These are phyloP conservation scores for Chlorops oryzae DNA, from an alignment of 1,140 invertebrate genomes.

Conservation along the genomic window DNA sequence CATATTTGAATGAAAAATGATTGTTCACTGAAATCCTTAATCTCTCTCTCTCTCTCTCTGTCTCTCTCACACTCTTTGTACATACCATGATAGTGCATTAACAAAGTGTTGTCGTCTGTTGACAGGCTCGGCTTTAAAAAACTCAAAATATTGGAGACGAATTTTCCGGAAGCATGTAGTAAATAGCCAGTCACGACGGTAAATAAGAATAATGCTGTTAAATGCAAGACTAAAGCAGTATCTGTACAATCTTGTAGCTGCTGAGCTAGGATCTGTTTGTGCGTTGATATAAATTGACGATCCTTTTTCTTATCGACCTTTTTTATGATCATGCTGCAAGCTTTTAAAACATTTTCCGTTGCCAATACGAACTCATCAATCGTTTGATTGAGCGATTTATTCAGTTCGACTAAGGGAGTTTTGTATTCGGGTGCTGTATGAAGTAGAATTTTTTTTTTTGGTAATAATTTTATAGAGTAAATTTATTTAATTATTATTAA, in stretches of 20 bases:
- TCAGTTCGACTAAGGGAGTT: conserved; percentile 55
- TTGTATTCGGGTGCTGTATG: conserved; percentile 53
- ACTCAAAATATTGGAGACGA: conserved; percentile 72
- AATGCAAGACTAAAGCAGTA: conserved; percentile 76
- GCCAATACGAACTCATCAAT: conserved; percentile 72
- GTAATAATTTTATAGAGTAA: too few relatives aligned
- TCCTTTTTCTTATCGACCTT: conserved; percentile 87
- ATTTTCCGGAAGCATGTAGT: conserved; percentile 84
- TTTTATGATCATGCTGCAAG: conserved; percentile 76
- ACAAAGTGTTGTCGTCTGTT: conserved; percentile 55
- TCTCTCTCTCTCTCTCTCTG: background rate
- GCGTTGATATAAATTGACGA: conserved; percentile 65
- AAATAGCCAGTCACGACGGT: conserved; percentile 72
- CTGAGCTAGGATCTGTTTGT: conserved; percentile 73
- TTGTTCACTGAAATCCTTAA: too few relatives aligned
- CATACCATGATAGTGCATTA: conserved; percentile 74
- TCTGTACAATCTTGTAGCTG: conserved; percentile 69
- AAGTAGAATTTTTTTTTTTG: too few relatives aligned
- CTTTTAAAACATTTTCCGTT: conserved; percentile 64
- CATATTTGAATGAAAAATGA: too few relatives aligned
- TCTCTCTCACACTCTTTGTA: background rate
- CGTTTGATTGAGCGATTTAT: conserved; percentile 58
- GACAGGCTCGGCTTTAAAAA: conserved; percentile 66
- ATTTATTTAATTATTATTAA: background rate
- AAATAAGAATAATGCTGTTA: conserved; percentile 74